These are phyloP conservation scores for Agriopis aurantiaria DNA, from an alignment of 2,888 invertebrate species.

Conservation along the genomic window DNA sequence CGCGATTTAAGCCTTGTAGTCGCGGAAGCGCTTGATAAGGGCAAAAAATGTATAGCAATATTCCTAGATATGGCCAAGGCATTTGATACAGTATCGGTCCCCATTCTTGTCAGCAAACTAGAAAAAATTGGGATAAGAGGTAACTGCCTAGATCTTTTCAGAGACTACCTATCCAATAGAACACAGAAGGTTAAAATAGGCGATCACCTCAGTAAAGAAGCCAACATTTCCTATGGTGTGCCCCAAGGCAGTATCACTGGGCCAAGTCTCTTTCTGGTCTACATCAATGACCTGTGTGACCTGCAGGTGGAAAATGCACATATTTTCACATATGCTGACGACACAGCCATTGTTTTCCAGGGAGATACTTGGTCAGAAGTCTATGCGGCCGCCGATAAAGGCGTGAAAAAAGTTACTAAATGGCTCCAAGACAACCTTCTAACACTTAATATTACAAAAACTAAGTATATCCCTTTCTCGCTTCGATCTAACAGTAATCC, in stretches of 20 bases:
- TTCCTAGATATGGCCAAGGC: not conserved
- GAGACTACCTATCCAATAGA: not conserved
- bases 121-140: not conserved
- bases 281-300: not conserved
- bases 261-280: not conserved
- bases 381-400: not conserved
- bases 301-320: not conserved
- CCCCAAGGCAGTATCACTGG: not conserved
- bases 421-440: not conserved
- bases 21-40: not conserved
- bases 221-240: not conserved
- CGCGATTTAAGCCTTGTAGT: not conserved
- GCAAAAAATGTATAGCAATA: not conserved
- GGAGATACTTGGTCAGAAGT: not conserved
- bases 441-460: not conserved
- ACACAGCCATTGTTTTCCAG: not conserved
- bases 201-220: not conserved
- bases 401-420: not conserved
- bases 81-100: not conserved
- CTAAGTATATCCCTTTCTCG: not conserved
- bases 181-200: not conserved
- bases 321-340: not conserved
- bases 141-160: not conserved
- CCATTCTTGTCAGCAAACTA: not conserved
- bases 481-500: not conserved